Percentiles rank a stretch among this genome's conserved stretches.
Evolutionary conservation across 2,113 vertebrate species (phyloP).

Genomic region (Junco hyemalis): DNA sequence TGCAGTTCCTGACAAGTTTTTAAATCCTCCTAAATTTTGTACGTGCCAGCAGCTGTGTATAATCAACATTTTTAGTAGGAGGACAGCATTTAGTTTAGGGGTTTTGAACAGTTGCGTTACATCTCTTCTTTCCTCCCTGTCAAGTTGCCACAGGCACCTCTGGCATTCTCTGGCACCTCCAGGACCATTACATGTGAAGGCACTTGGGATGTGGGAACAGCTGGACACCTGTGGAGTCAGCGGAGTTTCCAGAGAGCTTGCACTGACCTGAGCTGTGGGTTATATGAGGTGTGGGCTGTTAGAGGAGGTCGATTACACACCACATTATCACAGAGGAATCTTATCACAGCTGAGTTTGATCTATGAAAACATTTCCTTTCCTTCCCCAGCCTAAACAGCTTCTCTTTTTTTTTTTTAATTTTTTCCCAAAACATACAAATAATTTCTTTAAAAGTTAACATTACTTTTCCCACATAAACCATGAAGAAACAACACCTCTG

Average conservation of each 20-base stretch:
- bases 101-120: background rate
- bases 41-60: background rate
- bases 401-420: background rate
- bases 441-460: background rate
- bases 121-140: background rate
- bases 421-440: background rate
- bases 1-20: background rate
- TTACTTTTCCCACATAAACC: background rate
- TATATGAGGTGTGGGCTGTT: background rate
- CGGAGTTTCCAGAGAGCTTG: background rate
- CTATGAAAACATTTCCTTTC: background rate
- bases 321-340: background rate
- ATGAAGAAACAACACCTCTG: background rate
- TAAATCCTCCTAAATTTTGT: background rate
- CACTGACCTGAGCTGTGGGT: background rate
- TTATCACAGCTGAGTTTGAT: background rate
- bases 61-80: background rate
- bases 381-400: background rate
- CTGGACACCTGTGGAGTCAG: background rate
- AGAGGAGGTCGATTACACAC: background rate
- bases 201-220: background rate
- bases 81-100: background rate
- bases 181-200: background rate
- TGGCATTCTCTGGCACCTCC: background rate
- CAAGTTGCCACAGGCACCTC: accelerated